A percentile compares a stretch with the other conserved stretches of the same genome.
phyloP scores from a whole-genome alignment of 1,140 invertebrate genomes.

The Pogonognathellus flavescens region DNA sequence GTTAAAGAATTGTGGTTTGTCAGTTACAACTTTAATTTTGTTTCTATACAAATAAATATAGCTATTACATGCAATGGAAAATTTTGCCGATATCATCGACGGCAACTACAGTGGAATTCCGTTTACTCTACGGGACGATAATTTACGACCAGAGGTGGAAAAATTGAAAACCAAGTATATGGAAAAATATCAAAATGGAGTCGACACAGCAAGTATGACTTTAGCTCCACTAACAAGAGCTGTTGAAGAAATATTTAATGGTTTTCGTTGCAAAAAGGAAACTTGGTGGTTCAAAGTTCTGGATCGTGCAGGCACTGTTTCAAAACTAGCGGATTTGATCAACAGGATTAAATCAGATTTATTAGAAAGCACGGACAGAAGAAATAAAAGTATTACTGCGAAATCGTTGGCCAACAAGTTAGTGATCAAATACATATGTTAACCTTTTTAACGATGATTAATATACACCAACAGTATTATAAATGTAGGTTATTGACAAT shows the following conservation, averaged over 20 bases:
- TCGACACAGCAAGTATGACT: constrained; percentile 62
- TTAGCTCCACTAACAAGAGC: constrained; percentile 60
- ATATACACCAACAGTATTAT: no score
- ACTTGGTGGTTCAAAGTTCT: constrained; percentile 70
- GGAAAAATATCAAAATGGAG: constrained; percentile 70
- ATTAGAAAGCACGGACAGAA: constrained; percentile 60
- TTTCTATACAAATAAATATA: constrained; percentile 63
- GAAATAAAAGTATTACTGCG: constrained; percentile 3
- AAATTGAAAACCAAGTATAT: constrained; percentile 76
- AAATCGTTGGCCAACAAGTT: constrained; percentile 53
- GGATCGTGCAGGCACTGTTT: constrained; percentile 65
- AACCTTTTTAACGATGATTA: no score
- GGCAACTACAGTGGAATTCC: constrained; percentile 68
- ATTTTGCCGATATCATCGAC: constrained; percentile 75
- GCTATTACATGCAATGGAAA: constrained; percentile 80
- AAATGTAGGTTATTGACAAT: no score
- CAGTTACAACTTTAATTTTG: no score
- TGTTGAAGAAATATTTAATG: constrained; percentile 67
- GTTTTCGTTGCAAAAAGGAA: constrained; percentile 54
- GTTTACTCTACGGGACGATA: constrained; percentile 73
- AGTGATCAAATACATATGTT: not conserved
- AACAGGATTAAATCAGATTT: constrained; percentile 71
- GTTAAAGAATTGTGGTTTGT: no score
- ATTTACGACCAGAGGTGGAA: constrained; percentile 72
- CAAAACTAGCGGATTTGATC: constrained; percentile 69